These are phyloP conservation scores for Nannoperca australis DNA, from an alignment of 2,797 vertebrate species.

Conservation along the genomic window DNA sequence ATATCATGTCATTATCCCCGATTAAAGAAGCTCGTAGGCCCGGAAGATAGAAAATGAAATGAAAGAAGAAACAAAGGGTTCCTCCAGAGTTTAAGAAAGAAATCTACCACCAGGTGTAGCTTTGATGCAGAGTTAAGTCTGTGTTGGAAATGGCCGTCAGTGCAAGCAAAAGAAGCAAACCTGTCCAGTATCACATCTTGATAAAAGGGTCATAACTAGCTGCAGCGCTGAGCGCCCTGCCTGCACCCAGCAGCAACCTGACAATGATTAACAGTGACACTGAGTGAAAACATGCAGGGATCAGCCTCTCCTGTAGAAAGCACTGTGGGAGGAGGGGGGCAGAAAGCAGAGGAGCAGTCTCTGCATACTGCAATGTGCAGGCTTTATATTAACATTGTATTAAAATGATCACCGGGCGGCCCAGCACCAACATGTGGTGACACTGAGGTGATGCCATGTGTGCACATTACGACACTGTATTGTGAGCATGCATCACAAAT, in stretches of 20 bases:
- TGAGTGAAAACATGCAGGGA: conserved; percentile 72
- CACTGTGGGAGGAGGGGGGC: conserved; percentile 22
- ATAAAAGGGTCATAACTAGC: conserved; percentile 54
- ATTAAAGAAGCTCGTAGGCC: no score
- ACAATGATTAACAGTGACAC: conserved; percentile 67
- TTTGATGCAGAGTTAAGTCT: background rate
- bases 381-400: background rate
- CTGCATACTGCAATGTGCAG: conserved; percentile 6
- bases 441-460: background rate
- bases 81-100: background rate
- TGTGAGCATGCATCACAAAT: background rate
- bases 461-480: background rate
- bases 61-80: background rate
- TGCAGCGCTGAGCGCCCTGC: conserved; percentile 24
- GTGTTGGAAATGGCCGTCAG: conserved; percentile 13
- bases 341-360: conserved; percentile 8
- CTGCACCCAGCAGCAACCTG: conserved; percentile 39
- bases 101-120: conserved; percentile 12
- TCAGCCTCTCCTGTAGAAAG: conserved; percentile 53
- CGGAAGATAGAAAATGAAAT: no score
- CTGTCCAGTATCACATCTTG: conserved; percentile 13
- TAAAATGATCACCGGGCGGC: background rate
- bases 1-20: background rate
- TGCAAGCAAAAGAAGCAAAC: background rate
- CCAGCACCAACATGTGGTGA: background rate